phyloP scores from a whole-genome alignment of 1,140 invertebrate genomes.

The Laupala kohalensis region DNA sequence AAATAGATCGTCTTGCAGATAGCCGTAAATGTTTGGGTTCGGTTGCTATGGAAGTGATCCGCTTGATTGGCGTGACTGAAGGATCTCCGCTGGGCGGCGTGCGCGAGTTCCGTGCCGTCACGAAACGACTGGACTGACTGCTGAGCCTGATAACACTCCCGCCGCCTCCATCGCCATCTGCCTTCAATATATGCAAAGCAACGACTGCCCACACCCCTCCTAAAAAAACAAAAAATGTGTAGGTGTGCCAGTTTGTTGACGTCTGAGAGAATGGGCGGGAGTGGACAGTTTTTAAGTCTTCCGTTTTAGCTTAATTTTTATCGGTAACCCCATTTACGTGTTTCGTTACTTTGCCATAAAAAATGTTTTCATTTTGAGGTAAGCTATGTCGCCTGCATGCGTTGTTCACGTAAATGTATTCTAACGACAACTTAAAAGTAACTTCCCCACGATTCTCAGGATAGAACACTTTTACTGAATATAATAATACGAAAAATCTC shows the following conservation, averaged over 20 bases:
- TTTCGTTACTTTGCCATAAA: too few species aligned
- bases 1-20: constrained; percentile 1
- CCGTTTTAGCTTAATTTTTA: too few species aligned
- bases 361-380: too few species aligned
- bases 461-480: too few species aligned
- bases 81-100: neutral
- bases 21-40: constrained; percentile 1
- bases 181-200: neutral
- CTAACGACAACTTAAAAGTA: too few species aligned
- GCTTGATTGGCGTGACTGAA: constrained; percentile 6
- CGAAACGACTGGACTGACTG: neutral
- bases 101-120: neutral
- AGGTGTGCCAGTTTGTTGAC: neutral
- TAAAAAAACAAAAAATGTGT: neutral
- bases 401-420: too few species aligned
- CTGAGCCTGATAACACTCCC: neutral
- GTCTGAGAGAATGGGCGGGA: too few species aligned
- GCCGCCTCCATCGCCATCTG: neutral
- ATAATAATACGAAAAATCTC: too few species aligned
- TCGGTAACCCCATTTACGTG: too few species aligned
- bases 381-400: too few species aligned
- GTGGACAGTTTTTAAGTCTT: too few species aligned
- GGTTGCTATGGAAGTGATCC: constrained; percentile 7
- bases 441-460: too few species aligned
- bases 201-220: neutral